Base-by-base conservation (phyloP, 2,113 vertebrate species). In the Meriones unguiculatus region DNA sequence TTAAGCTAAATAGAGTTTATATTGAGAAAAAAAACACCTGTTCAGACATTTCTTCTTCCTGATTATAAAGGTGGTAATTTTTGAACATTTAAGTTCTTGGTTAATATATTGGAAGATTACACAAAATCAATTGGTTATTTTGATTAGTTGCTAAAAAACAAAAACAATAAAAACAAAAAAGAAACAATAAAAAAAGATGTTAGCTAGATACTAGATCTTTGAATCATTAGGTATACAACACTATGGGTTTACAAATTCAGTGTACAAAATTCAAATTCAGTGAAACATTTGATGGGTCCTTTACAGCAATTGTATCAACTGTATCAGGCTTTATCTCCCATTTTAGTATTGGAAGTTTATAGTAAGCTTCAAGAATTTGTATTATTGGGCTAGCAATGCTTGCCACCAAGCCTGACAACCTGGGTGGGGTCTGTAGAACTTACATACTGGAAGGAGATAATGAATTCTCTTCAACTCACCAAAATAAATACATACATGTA, bases 1-100 rank as follows among this genome's bases (percentile, higher is more conserved):
- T 92, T 32, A 96, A 77, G 41, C 50, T 92, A 80, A 93, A 94
- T 81, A 86, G 6, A 89, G n/a, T 80, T 69, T 69, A 85, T 3
- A 95, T 38, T 38, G n/a, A 69, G 52, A 94, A 24, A 25, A 65
- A 57, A n/a, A 81, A 59, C 81, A 73, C 77, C 28, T 28, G 90
- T 92, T 70, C 54, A 90, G 46, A 69, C 24, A 85, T 81, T 13
- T 62, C 9, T 82, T 90, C 3, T 20, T 94, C 96, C 93, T 70
- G 57, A 87, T 90, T 90, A 52, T 50, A 81, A 38, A 18, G 13
- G 17, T 35, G 10, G 2, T 89, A 87, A 81, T 70, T 94, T 17
- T 69, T 81, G 75, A 94, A 1, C 30, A 52, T 91, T 11, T 76
- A 91, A 80, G 72, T 76, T 81, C 70, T 73, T 91, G 52, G 11